phyloP scores from a whole-genome alignment of 2,797 vertebrate genomes.

The Ptychadena robeensis region DNA sequence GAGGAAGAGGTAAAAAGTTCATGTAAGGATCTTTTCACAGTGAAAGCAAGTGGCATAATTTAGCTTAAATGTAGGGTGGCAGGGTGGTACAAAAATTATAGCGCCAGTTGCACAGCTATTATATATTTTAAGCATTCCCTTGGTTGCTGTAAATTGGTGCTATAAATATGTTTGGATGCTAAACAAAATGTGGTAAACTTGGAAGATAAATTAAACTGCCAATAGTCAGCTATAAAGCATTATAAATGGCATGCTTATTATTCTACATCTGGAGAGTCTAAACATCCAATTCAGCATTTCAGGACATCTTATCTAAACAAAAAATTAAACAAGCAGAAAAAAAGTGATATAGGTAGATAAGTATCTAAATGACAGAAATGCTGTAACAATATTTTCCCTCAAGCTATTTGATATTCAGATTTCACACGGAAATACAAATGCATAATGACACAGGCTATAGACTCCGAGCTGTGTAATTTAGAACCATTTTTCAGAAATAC shows the following conservation, averaged over 20 bases:
- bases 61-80: conserved; percentile 35
- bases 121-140: conserved; percentile 37
- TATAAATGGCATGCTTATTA: conserved; percentile 19
- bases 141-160: conserved; percentile 26
- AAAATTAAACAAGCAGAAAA: not conserved
- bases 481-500: not conserved
- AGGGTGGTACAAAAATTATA: conserved; percentile 44
- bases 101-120: conserved; percentile 25
- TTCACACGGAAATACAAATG: not conserved
- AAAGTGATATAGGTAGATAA: not conserved
- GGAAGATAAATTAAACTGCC: conserved; percentile 28
- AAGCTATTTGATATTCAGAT: not conserved
- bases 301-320: not conserved
- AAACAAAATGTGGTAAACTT: conserved; percentile 36
- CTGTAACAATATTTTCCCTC: not conserved
- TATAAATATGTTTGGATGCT: conserved; percentile 42
- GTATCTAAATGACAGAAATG: not conserved
- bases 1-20: conserved; percentile 31
- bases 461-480: not conserved
- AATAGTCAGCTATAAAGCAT: conserved; percentile 3
- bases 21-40: conserved; percentile 32
- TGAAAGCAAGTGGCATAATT: conserved; percentile 29
- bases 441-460: not conserved
- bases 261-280: conserved; percentile 7
- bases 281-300: not conserved